Conservation (phyloP, 2,113 vertebrate species). For the Stercorarius parasiticus region DNA sequence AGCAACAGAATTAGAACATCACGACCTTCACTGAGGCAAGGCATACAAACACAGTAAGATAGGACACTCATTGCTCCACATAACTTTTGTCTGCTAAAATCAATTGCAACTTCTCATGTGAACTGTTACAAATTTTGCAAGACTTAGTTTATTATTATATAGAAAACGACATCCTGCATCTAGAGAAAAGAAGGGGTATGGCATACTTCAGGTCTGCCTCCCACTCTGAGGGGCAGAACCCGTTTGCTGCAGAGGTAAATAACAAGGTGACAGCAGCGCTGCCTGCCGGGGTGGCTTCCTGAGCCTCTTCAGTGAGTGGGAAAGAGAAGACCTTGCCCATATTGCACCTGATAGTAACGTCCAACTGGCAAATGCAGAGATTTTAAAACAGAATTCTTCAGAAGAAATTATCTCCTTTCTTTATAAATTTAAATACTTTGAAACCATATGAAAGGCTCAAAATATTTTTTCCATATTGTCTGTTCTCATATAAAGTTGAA, state of each 20-base stretch:
- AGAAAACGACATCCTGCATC: background rate
- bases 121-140: background rate
- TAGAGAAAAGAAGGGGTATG: background rate
- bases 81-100: background rate
- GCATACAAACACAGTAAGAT: background rate
- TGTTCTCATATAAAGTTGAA: background rate
- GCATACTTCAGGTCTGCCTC: background rate
- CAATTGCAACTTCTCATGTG: background rate
- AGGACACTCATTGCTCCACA: background rate
- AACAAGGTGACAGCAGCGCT: background rate
- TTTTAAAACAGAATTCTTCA: background rate
- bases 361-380: accelerated
- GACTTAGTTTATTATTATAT: background rate
- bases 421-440: background rate
- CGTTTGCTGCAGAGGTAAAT: background rate
- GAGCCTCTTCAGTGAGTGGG: accelerated
- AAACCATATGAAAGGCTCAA: background rate
- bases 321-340: background rate
- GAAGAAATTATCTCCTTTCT: background rate
- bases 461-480: background rate
- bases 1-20: background rate
- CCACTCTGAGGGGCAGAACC: background rate
- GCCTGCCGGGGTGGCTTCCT: background rate
- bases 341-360: accelerated
- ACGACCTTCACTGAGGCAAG: background rate